Conservation (phyloP, 2,888 invertebrate species). For the Tenthredo distinguenda region DNA sequence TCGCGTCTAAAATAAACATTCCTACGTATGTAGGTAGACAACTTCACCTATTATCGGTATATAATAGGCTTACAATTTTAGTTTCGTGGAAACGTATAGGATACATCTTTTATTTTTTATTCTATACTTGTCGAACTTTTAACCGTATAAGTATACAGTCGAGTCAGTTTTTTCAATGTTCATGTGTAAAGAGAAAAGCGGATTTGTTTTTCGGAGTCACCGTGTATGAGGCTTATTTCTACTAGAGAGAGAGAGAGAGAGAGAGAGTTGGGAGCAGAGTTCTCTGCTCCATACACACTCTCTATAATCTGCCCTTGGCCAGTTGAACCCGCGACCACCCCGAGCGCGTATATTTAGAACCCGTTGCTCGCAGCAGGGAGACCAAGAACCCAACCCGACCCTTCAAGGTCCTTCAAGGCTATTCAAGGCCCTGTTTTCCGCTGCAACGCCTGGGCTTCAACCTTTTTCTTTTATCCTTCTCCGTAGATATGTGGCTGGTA, state of each 20-base stretch:
- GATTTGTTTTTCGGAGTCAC: background rate
- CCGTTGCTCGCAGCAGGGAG: conserved; percentile 47
- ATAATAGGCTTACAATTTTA: background rate
- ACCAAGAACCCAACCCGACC: conserved; percentile 33
- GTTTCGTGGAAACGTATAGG: background rate
- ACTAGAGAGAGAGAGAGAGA: background rate
- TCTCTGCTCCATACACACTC: conserved; percentile 24
- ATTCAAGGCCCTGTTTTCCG: conserved; percentile 30
- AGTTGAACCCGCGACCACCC: conserved; percentile 47
- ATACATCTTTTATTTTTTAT: no score
- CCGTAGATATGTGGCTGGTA: background rate
- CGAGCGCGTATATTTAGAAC: conserved; percentile 45
- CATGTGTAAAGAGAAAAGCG: background rate
- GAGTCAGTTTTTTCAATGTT: background rate
- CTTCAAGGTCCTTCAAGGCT: conserved; percentile 48
- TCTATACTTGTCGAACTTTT: background rate
- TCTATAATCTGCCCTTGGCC: conserved; percentile 40
- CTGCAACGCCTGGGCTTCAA: conserved; percentile 19
- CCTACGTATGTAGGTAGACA: background rate
- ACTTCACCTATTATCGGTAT: background rate
- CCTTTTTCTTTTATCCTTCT: background rate
- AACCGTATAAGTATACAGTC: no score
- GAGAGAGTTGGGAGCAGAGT: background rate
- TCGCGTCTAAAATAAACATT: background rate
- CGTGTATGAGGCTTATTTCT: conserved; percentile 1